phyloP scores from a whole-genome alignment of 2,888 invertebrate species.

The Chymomyza fuscimana region DNA sequence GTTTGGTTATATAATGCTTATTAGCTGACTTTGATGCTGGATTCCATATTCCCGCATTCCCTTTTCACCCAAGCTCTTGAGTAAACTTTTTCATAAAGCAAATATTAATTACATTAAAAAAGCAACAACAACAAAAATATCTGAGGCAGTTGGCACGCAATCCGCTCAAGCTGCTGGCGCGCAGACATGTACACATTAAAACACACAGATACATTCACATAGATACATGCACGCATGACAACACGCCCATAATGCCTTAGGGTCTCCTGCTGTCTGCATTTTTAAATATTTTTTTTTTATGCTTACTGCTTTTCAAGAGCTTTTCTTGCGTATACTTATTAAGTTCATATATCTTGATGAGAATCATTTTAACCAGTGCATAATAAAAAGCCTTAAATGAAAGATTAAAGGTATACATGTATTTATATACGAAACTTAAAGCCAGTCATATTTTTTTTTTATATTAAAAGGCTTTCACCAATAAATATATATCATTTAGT shows the following conservation, averaged over 20 bases:
- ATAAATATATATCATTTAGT: too few species aligned
- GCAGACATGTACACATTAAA: neutral
- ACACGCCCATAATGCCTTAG: slow-evolving; percentile 1
- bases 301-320: neutral
- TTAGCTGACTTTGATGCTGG: neutral
- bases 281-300: neutral
- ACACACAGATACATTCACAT: neutral
- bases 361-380: neutral
- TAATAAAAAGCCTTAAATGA: neutral
- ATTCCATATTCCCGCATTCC: neutral
- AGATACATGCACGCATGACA: neutral
- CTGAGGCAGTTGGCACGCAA: slow-evolving; percentile 9
- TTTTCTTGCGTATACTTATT: neutral
- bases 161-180: slow-evolving; percentile 9
- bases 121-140: neutral
- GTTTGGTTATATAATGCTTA: neutral
- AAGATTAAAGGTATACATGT: too few species aligned
- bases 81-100: neutral
- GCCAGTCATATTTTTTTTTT: too few species aligned
- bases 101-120: slow-evolving; percentile 17
- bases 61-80: neutral
- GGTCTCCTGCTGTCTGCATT: neutral
- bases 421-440: too few species aligned
- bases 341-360: neutral
- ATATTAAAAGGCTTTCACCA: too few species aligned